Conservation (phyloP, 2,797 vertebrate species). For the Caiman crocodilus region DNA sequence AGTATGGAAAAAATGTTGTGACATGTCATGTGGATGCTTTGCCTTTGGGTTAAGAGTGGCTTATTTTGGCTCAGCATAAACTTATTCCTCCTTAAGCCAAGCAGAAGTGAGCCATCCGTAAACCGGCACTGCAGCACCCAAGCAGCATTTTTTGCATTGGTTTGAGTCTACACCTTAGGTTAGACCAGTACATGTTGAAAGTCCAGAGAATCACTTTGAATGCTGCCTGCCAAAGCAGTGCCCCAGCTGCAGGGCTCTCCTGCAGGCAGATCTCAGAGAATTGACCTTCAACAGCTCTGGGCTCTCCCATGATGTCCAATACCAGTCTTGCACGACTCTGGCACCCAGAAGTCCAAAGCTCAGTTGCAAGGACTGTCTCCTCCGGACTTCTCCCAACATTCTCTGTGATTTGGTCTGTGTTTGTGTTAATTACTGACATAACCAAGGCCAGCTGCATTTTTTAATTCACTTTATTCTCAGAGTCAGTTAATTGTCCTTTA, state of each 20-base stretch:
- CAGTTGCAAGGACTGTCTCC: neutral
- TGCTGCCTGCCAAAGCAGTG: neutral
- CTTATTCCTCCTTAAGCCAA: too few species aligned
- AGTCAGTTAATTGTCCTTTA: constrained; percentile 16
- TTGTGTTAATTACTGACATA: neutral
- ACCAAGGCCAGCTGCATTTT: neutral
- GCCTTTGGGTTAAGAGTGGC: rapidly evolving
- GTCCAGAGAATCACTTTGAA: neutral
- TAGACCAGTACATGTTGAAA: too few species aligned
- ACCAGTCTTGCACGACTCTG: rapidly evolving
- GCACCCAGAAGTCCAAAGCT: rapidly evolving
- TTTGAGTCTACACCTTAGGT: rapidly evolving
- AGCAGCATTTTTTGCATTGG: rapidly evolving
- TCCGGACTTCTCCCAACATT: neutral
- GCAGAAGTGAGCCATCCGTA: neutral
- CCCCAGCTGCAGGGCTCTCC: neutral
- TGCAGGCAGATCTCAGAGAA: rapidly evolving
- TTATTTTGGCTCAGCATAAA: neutral
- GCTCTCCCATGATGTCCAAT: neutral
- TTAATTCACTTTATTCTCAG: neutral
- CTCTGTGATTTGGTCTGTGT: neutral
- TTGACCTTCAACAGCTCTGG: rapidly evolving
- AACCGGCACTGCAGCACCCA: neutral
- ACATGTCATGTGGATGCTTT: rapidly evolving
- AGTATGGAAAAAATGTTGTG: neutral